phyloP scores from a whole-genome alignment of 2,888 invertebrate species.

The Rugalucina vietnamica region DNA sequence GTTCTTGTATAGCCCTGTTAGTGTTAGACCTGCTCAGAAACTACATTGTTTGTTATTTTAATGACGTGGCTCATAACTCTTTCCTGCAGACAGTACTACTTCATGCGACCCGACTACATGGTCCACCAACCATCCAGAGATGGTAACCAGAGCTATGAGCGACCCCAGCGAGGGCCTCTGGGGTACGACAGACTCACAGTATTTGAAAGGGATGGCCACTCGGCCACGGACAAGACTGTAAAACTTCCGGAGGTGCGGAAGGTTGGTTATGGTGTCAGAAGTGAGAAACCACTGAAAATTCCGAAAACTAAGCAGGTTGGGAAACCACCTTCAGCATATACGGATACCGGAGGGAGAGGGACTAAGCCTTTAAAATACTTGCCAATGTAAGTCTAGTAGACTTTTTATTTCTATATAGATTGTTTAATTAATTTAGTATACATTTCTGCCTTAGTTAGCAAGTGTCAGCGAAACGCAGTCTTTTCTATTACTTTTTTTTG shows the following conservation, averaged over 20 bases:
- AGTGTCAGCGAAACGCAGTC: too few species aligned
- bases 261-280: conserved; percentile 72
- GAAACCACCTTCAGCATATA: conserved; percentile 50
- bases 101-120: conserved; percentile 81
- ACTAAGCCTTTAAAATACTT: conserved; percentile 58
- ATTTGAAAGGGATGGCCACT: conserved; percentile 69
- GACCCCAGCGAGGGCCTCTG: conserved; percentile 64
- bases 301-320: conserved; percentile 40
- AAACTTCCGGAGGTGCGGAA: conserved; percentile 73
- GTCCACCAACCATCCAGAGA: conserved; percentile 85
- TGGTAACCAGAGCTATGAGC: conserved; percentile 74
- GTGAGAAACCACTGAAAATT: conserved; percentile 62
- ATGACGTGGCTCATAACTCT: too few species aligned
- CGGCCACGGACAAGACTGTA: conserved; percentile 76
- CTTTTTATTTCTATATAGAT: too few species aligned
- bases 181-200: conserved; percentile 69
- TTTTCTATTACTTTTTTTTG: too few species aligned
- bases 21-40: too few species aligned
- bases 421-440: too few species aligned
- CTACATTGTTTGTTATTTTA: too few species aligned
- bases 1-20: too few species aligned
- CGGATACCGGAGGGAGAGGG: conserved; percentile 56
- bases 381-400: conserved; percentile 66
- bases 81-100: conserved; percentile 72
- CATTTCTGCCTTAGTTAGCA: too few species aligned